phyloP scores from a whole-genome alignment of 2,888 invertebrate species.

The Gasteruption jaculator region DNA sequence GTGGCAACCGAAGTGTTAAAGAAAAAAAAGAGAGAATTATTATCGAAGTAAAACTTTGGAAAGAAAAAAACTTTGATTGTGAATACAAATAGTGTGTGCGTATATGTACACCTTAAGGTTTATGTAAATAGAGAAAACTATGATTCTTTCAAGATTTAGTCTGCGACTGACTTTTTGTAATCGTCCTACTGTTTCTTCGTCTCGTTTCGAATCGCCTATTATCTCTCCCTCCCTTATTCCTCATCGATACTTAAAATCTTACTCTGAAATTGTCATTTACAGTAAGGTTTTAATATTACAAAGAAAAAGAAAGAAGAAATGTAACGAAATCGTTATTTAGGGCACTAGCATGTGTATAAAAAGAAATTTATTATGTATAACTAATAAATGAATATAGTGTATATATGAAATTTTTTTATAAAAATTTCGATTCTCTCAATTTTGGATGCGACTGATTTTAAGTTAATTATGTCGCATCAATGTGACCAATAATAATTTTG shows the following conservation, averaged over 20 bases:
- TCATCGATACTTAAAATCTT: too few species aligned
- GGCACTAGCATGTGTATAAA: conserved; percentile 45
- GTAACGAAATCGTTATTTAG: conserved; percentile 43
- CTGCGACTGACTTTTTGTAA: conserved; percentile 37
- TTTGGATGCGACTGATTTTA: background rate
- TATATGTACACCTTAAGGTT: conserved; percentile 35
- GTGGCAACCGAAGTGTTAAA: too few species aligned
- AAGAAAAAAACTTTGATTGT: too few species aligned
- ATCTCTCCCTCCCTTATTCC: conserved; percentile 13
- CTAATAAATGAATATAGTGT: conserved; percentile 36
- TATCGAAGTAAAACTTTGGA: too few species aligned
- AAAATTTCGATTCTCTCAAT: background rate
- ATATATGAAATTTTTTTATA: conserved; percentile 19
- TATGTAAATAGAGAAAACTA: conserved; percentile 39
- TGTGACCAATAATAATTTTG: too few species aligned
- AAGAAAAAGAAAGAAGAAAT: too few species aligned
- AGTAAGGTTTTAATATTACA: too few species aligned
- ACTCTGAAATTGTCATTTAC: too few species aligned
- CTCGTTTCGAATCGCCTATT: conserved; percentile 6
- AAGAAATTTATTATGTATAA: conserved; percentile 38
- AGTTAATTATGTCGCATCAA: background rate
- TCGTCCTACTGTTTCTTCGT: conserved; percentile 23
- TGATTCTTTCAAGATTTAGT: conserved; percentile 36
- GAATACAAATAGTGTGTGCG: conserved; percentile 34
- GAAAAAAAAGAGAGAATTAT: too few species aligned